phyloP scores from a whole-genome alignment of 2,797 vertebrate species.

The Delichon dasypus region DNA sequence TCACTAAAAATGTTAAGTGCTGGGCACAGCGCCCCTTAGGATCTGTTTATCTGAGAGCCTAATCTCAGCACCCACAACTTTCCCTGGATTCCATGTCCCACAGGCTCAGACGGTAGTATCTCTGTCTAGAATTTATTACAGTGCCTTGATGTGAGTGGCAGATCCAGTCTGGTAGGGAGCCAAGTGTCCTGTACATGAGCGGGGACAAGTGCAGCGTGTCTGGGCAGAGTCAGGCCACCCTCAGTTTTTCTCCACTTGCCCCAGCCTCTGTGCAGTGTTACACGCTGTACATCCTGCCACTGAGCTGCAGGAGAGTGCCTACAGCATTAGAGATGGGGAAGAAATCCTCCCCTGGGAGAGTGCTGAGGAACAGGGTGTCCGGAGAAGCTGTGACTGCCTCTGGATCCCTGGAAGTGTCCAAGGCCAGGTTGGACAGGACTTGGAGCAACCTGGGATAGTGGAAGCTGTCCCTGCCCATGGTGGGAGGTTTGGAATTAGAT shows the following conservation, averaged over 20 bases:
- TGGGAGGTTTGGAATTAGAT: neutral
- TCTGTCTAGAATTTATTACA: neutral
- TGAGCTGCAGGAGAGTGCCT: neutral
- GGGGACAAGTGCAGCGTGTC: rapidly evolving
- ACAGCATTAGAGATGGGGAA: neutral
- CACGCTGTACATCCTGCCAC: neutral
- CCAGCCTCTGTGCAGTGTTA: neutral
- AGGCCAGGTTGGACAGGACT: rapidly evolving
- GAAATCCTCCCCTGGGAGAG: neutral
- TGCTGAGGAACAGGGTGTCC: neutral
- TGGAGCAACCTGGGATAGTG: neutral
- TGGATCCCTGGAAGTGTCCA: neutral
- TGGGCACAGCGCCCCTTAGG: neutral
- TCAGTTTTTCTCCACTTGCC: neutral
- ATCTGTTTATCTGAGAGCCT: constrained; percentile 8
- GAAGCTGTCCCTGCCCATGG: neutral
- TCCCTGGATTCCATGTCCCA: neutral
- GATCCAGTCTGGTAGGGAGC: neutral
- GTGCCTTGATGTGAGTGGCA: neutral
- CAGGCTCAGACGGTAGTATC: neutral
- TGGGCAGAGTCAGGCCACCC: neutral
- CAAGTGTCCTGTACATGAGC: neutral
- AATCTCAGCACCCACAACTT: constrained; percentile 8
- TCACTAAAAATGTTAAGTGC: neutral
- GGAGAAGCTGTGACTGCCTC: neutral